phyloP scores from a whole-genome alignment of 2,797 vertebrate species.

The Gymnocypris eckloni region DNA sequence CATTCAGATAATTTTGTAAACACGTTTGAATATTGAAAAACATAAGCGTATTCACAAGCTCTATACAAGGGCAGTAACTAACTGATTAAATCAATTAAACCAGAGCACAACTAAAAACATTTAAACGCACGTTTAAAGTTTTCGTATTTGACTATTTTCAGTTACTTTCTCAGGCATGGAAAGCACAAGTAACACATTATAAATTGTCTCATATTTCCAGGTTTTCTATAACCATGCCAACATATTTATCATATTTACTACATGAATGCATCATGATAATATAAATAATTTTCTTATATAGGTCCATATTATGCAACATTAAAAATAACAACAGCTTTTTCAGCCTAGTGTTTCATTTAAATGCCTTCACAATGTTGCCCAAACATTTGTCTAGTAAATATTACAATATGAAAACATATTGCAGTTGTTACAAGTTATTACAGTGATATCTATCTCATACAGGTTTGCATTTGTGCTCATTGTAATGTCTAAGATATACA shows the following conservation, averaged over 20 bases:
- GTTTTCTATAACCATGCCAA: not conserved
- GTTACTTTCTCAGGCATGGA: not conserved
- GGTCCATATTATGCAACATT: not conserved
- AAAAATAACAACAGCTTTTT: not conserved
- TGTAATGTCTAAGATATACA: constrained; percentile 60
- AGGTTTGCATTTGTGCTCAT: constrained; percentile 61
- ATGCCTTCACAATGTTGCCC: not conserved
- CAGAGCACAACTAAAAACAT: not conserved
- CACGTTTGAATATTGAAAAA: not conserved
- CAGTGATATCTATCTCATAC: constrained; percentile 6
- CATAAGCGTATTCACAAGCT: not conserved
- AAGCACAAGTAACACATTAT: not conserved
- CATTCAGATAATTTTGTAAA: not conserved
- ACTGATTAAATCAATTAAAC: not conserved
- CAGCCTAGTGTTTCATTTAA: not conserved
- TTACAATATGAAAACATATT: not conserved
- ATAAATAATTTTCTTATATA: not conserved
- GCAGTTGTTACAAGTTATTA: not conserved
- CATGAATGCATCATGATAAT: not conserved
- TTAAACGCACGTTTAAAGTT: not conserved
- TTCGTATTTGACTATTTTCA: not conserved
- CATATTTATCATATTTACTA: not conserved
- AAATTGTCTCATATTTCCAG: not conserved
- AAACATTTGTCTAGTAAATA: not conserved
- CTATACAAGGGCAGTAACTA: not conserved